phyloP scores from a whole-genome alignment of 2,888 invertebrate genomes.

The Agrochola lychnidis region DNA sequence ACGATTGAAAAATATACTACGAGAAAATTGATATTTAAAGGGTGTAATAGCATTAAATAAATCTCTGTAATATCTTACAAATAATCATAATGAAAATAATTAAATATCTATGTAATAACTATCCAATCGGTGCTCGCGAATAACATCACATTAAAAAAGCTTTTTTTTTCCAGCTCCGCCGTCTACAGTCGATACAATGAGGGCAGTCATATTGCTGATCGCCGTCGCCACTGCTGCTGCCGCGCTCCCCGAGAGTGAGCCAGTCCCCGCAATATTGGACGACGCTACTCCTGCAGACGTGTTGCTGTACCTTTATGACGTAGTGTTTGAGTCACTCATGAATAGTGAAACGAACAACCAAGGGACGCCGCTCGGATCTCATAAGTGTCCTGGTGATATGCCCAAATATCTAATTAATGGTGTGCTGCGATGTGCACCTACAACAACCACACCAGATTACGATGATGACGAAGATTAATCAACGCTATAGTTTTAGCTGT shows the following conservation, averaged over 20 bases:
- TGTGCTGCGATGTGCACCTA: background rate
- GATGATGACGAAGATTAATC: too few relatives aligned
- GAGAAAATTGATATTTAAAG: too few relatives aligned
- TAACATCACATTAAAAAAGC: too few relatives aligned
- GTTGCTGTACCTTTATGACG: slow-evolving; percentile 18
- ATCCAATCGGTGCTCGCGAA: too few relatives aligned
- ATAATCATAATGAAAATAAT: too few relatives aligned
- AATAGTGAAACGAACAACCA: background rate
- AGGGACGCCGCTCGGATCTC: background rate
- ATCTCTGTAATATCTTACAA: too few relatives aligned
- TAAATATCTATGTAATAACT: too few relatives aligned
- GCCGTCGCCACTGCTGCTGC: background rate
- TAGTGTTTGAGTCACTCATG: background rate
- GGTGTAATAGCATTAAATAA: too few relatives aligned
- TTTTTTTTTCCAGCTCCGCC: background rate
- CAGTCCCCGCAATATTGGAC: background rate
- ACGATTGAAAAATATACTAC: too few relatives aligned
- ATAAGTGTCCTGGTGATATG: background rate
- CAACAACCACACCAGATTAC: background rate
- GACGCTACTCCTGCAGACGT: background rate
- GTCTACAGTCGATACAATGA: background rate
- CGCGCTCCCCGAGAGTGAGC: too few relatives aligned
- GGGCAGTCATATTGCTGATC: slow-evolving; percentile 13
- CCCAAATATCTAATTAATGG: fast-evolving
- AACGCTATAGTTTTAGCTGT: background rate